Evolutionary conservation across 2,888 invertebrate genomes (phyloP).

Genomic region (Helleia helle): DNA sequence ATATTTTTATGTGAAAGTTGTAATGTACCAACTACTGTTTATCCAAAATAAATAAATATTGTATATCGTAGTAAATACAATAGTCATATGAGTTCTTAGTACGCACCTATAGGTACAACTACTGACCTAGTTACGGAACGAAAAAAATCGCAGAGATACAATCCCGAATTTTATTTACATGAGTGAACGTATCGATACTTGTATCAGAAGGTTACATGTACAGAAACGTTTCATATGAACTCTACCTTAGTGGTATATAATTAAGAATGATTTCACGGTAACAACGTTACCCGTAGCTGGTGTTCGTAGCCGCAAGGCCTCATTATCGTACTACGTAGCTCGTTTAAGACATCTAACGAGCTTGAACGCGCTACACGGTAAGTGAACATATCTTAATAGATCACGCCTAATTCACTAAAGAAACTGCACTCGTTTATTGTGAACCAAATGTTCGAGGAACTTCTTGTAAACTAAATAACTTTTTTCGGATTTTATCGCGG

Average conservation of each 20-base stretch:
- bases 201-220: not conserved
- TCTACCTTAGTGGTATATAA: not conserved
- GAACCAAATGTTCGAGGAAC: too few species aligned
- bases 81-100: too few species aligned
- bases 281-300: not conserved
- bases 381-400: conserved; percentile 2
- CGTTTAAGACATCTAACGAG: conserved; percentile 25
- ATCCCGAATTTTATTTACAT: conserved; percentile 4
- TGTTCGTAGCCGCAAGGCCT: conserved; percentile 26
- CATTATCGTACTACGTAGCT: conserved; percentile 35
- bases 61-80: too few species aligned
- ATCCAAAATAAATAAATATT: too few species aligned
- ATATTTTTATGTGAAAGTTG: too few species aligned
- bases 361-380: not conserved
- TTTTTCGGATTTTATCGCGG: too few species aligned
- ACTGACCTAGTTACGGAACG: too few species aligned
- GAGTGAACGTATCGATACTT: not conserved
- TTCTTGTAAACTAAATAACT: too few species aligned
- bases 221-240: not conserved
- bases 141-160: conserved; percentile 2
- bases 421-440: too few species aligned
- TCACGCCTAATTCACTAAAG: not conserved
- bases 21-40: too few species aligned
- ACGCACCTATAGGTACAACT: too few species aligned
- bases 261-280: not conserved